Evolutionary conservation across 35 echinoderm and acorn worm species (phyloP), one percentile per base, ranked within the genome.

Genomic region (Diadema setosum): DNA sequence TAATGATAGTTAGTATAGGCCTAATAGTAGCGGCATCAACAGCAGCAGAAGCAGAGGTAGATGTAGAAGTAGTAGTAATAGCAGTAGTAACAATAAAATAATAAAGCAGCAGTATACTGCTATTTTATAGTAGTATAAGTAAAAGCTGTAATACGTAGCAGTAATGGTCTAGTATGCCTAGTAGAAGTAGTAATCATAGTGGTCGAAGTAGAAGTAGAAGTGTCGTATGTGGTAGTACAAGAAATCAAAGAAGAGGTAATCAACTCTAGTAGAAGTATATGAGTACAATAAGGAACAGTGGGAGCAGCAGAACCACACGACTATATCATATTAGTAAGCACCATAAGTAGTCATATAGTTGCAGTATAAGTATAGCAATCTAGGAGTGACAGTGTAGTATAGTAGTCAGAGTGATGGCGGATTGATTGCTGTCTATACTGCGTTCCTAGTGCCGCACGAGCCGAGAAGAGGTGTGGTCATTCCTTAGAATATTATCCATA

Each of bases 261-360:
- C n/a, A n/a, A n/a, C n/a, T n/a, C n/a, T 61, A 61, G 58, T 61
- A 61, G 58, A 24, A 61, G 58, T 61, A 61, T 61, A 61, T 20
- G 21, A 61, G 58, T 61, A 61, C 0, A 24, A 5, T 61, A 6
- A n/a, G 58, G 1, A 61, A 29, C 1, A 61, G 58, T 61, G 16
- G 3, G n/a, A 61, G 58, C 24, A 64, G 59, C 24, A 5, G 59
- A 26, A 1, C 34, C 26, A 11, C 34, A 64, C 24, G 26, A 64
- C 4, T 64, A 64, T 1, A n/a, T 14, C 25, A 39, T 75, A 39
- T 31, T 75, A 2, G 70, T 39, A 2, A 39, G 70, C n/a, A 39
- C 32, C n/a, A 75, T 20, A 39, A 75, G 70, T 75, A 75, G 70
- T 75, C 35, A 39, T 75, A 75, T 37, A 75, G 70, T 75, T 39